These are phyloP conservation scores for Chloroceryle aenea DNA, from an alignment of 2,113 vertebrate species.

Conservation along the genomic window DNA sequence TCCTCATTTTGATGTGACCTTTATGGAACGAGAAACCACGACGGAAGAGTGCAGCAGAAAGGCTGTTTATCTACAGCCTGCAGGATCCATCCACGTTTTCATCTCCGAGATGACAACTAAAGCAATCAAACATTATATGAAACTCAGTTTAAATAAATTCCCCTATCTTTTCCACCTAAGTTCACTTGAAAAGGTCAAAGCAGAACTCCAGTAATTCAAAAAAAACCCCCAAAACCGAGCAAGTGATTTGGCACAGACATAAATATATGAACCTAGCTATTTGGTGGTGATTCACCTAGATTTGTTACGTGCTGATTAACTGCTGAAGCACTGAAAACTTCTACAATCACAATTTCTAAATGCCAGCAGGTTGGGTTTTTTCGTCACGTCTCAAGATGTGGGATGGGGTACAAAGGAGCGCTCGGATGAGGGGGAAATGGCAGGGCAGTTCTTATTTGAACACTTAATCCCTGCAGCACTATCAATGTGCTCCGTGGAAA, in stretches of 20 bases:
- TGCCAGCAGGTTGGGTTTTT: not conserved
- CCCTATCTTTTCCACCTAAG: not conserved
- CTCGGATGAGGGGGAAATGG: accelerated
- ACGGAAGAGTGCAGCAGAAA: not conserved
- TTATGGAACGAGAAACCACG: not conserved
- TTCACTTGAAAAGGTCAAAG: slow-evolving; percentile 34
- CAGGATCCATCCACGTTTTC: not conserved
- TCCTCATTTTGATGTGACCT: not conserved
- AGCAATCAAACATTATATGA: not conserved
- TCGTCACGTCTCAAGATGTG: not conserved
- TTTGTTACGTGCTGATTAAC: accelerated
- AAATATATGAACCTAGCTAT: accelerated
- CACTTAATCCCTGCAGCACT: not conserved
- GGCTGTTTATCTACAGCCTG: not conserved
- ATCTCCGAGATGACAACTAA: not conserved
- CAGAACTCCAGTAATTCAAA: not conserved
- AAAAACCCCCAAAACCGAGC: accelerated
- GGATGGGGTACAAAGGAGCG: accelerated
- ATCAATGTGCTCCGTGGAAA: not conserved
- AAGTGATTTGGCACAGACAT: not conserved
- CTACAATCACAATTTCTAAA: not conserved
- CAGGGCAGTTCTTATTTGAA: not conserved
- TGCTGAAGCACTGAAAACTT: not conserved
- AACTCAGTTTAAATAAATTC: not conserved
- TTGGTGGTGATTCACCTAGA: not conserved